Evolutionary conservation across 2,113 vertebrate genomes (phyloP), one percentile per base, ranked within the genome.

Genomic region (Sebastes fasciatus): DNA sequence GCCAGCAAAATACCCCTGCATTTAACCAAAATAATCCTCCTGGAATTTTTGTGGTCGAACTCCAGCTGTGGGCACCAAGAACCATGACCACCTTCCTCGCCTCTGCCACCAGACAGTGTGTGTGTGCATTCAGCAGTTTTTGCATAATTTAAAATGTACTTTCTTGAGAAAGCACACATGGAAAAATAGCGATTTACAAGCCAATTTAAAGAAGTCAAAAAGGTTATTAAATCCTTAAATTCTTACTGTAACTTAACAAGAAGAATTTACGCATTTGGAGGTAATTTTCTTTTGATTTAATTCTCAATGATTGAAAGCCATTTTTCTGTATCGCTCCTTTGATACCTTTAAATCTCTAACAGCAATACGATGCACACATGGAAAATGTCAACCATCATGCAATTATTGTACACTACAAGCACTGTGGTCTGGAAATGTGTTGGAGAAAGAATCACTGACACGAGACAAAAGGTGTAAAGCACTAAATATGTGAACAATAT

Each of bases 401-500:
- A 74, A 13, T 66, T 79, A 75, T 19, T 74, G 72, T 48, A 42
- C 40, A 68, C 12, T 23, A 69, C 76, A 10, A 58, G 48, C 45
- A 26, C 46, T 51, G 45, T 1, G 51, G 52, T 91, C 74, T 86
- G 77, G 74, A 82, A 68, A 62, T 17, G 68, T 68, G 83, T 40
- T 77, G 42, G 11, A 66, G 42, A 63, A 77, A 76, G 19, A 88
- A 65, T 74, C 43, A 69, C 9, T 26, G 40, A 64, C 82, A 57
- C 17, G 54, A 82, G 48, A 76, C 21, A 48, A 79, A 86, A 86
- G 77, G 75, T 89, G 77, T 70, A 45, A 86, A 34, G 58, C 21
- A 13, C 26, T 58, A 8, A 49, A 86, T 74, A 87, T 69, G 78
- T 67, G 67, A 84, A 83, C 77, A 86, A 68, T 76, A 61, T 78